Evolutionary conservation across 1,140 invertebrate species (phyloP).

Genomic region (Microplitis mediator): DNA sequence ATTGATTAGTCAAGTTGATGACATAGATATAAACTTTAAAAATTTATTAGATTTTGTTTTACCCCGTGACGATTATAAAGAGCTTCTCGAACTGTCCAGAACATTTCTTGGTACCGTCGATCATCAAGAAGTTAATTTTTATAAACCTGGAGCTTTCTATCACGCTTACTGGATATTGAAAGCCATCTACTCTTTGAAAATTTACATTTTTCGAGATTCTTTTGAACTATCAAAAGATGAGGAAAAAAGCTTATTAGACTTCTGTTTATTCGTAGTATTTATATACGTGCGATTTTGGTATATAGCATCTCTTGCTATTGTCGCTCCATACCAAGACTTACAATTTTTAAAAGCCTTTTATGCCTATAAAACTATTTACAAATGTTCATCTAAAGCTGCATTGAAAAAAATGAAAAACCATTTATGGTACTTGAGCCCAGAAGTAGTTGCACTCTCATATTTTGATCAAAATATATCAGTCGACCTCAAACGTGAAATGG

Average conservation of each 20-base stretch:
- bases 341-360: slow-evolving; percentile 39
- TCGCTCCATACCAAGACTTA: slow-evolving; percentile 41
- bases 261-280: slow-evolving; percentile 41
- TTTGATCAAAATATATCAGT: slow-evolving; percentile 25
- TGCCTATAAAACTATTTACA: slow-evolving; percentile 33
- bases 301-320: slow-evolving; percentile 28
- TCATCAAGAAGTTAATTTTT: slow-evolving; percentile 34
- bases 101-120: slow-evolving; percentile 39
- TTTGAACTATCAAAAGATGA: slow-evolving; percentile 41
- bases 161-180: slow-evolving; percentile 32
- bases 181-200: slow-evolving; percentile 49
- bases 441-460: slow-evolving; percentile 23
- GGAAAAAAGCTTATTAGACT: slow-evolving; percentile 35
- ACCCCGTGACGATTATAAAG: slow-evolving; percentile 41
- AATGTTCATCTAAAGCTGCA: slow-evolving; percentile 31
- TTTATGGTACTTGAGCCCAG: slow-evolving; percentile 41
- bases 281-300: slow-evolving; percentile 44
- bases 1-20: slow-evolving; percentile 12
- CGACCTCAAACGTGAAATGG: slow-evolving; percentile 22
- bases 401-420: slow-evolving; percentile 40
- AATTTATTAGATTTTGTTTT: slow-evolving; percentile 13
- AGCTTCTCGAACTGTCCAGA: slow-evolving; percentile 38
- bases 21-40: slow-evolving; percentile 14
- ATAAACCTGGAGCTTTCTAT: slow-evolving; percentile 42
- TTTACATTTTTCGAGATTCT: slow-evolving; percentile 43